Percentiles rank a stretch among this genome's conserved stretches.
phyloP scores from a whole-genome alignment of 1,140 invertebrate genomes.

The Diorhabda elongata region DNA sequence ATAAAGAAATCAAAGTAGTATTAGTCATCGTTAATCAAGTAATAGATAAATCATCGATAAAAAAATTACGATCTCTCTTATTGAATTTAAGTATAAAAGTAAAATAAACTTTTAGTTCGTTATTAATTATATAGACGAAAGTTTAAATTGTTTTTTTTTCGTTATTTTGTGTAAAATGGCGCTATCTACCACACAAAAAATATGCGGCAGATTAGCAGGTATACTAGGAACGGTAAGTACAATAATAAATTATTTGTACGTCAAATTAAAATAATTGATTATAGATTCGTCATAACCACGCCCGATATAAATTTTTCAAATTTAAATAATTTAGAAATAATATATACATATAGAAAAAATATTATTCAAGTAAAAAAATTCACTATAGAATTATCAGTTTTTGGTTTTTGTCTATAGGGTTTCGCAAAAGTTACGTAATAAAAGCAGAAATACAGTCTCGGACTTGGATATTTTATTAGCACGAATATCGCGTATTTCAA shows the following conservation, averaged over 20 bases:
- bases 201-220: conserved; percentile 9
- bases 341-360: conserved; percentile 6
- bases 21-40: background rate
- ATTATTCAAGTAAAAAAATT: background rate
- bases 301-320: background rate
- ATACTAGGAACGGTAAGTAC: conserved; percentile 22
- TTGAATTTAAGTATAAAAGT: background rate
- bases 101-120: background rate
- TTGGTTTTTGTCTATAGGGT: background rate
- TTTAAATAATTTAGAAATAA: background rate
- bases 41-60: background rate
- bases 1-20: background rate
- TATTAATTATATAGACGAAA: background rate
- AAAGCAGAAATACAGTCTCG: too few relatives aligned
- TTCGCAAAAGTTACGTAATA: too few relatives aligned
- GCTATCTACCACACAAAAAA: background rate
- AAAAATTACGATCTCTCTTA: background rate
- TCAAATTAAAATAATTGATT: background rate
- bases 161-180: conserved; percentile 3
- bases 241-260: background rate
- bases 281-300: background rate
- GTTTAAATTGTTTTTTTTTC: background rate
- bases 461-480: too few relatives aligned
- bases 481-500: too few relatives aligned
- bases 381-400: background rate